Evolutionary conservation across 2,888 invertebrate genomes (phyloP), one percentile per base, ranked within the genome.

Genomic region (Entomobrya proxima): DNA sequence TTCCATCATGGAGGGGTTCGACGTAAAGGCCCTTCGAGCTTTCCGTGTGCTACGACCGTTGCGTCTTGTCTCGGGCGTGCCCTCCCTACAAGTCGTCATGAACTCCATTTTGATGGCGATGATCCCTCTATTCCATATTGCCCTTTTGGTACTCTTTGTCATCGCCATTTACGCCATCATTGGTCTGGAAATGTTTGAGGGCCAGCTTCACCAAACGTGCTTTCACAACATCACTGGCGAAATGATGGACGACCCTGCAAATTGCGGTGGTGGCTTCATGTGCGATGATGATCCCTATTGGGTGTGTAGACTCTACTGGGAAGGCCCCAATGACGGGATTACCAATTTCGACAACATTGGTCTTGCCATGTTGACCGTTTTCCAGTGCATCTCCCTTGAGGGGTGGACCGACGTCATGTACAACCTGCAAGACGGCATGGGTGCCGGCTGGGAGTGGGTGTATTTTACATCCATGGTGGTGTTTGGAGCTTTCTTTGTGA

Each of bases 301-400:
- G 75, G 88, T 88, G 9, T 92, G 92, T 84, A 86, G 90, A 13
- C 90, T 88, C 4, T 90, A 90, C 30, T 92, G 92, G 92, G 91
- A 91, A 83, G 93, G 93, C 9, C 93, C 93, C 15, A 92, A 93
- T 89, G 92, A 92, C 88, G 94, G 94, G 77, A 94, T 94, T 89
- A 94, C 94, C 18, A 94, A 94, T 91, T 94, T 94, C 91, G 94
- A 94, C 91, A 94, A 94, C 91, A 93, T 94, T 91, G 94, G 94
- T 61, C 92, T 94, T 40, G 93, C 94, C 85, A 94, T 94, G 94
- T 91, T 94, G 84, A 94, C 94, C 30, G 94, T 94, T 83, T 94
- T 94, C 91, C 94, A 92, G 88, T 94, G 94, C 90, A 93, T 94
- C 44, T 94, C 94, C 15, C 93, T 94, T 91, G 94, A 94, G 91